Evolutionary conservation across 2,888 invertebrate genomes (phyloP).

Genomic region (Euphydryas editha): DNA sequence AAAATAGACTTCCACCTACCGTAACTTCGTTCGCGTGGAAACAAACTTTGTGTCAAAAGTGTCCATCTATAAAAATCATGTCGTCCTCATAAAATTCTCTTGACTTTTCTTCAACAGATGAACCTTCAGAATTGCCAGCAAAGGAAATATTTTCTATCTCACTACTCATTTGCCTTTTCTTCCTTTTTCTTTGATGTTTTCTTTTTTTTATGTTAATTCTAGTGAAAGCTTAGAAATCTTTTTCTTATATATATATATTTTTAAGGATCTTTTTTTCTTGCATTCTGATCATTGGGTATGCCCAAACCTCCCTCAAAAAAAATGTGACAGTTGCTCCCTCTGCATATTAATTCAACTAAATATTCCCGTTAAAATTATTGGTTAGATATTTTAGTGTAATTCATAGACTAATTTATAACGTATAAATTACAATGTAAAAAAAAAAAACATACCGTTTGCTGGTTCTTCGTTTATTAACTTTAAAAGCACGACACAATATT

Average conservation of each 20-base stretch:
- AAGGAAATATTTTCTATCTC: too few species aligned
- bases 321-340: too few species aligned
- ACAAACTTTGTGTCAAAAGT: too few species aligned
- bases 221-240: background rate
- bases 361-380: too few species aligned
- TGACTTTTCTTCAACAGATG: background rate
- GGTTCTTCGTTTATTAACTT: background rate
- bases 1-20: too few species aligned
- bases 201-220: background rate
- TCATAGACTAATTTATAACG: background rate
- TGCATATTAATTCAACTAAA: too few species aligned
- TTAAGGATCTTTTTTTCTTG: constrained; percentile 6
- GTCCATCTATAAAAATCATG: background rate
- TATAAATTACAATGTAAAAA: background rate
- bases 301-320: too few species aligned
- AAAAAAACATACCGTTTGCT: background rate
- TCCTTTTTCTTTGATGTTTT: too few species aligned
- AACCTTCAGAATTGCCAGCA: background rate
- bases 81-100: background rate
- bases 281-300: too few species aligned
- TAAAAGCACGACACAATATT: background rate
- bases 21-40: too few species aligned
- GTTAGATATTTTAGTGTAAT: too few species aligned
- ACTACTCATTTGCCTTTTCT: too few species aligned
- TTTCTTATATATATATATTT: background rate